These are phyloP conservation scores for Oxycera nigricornis DNA, from an alignment of 2,888 invertebrate genomes.

Conservation along the genomic window DNA sequence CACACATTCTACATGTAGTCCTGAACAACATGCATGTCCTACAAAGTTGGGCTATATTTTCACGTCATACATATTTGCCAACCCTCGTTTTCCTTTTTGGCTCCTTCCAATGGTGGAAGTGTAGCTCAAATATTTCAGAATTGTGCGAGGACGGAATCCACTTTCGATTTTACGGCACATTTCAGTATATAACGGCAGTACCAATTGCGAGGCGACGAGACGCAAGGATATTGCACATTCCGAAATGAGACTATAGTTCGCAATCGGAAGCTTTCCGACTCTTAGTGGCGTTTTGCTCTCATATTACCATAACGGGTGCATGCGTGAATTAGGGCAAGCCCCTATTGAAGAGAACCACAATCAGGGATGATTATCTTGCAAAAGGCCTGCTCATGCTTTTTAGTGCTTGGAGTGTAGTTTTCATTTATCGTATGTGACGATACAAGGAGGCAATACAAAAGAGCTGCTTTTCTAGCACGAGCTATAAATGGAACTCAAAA, in stretches of 20 bases:
- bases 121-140: background rate
- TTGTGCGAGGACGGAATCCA: background rate
- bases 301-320: background rate
- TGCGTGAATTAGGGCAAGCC: background rate
- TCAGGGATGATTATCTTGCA: background rate
- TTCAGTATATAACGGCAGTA: background rate
- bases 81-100: background rate
- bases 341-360: constrained; percentile 4
- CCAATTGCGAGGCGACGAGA: background rate
- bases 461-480: too few relatives aligned
- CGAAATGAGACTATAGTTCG: background rate
- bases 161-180: constrained; percentile 14
- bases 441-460: too few relatives aligned
- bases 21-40: too few relatives aligned
- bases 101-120: background rate
- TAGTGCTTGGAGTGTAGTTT: background rate
- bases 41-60: too few relatives aligned
- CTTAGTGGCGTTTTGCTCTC: background rate
- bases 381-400: background rate
- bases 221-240: background rate
- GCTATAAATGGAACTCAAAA: too few relatives aligned
- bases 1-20: too few relatives aligned
- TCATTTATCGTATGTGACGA: too few relatives aligned
- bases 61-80: too few relatives aligned
- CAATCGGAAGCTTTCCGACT: constrained; percentile 8